A percentile compares a stretch with the other conserved stretches of the same genome.
These are phyloP conservation scores for Phrixothrix hirtus DNA, from an alignment of 2,888 invertebrate genomes.

Conservation along the genomic window DNA sequence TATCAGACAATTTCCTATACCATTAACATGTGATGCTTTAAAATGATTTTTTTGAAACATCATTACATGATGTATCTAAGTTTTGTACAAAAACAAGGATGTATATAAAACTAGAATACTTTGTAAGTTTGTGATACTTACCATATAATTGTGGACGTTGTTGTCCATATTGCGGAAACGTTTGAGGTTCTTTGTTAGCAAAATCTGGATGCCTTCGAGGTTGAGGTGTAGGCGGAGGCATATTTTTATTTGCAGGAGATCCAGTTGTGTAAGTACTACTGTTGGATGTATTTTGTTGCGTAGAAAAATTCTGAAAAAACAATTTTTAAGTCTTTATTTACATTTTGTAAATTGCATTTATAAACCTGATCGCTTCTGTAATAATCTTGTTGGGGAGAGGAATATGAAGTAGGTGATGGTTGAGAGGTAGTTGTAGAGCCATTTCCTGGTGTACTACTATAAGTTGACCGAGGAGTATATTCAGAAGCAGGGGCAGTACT, in stretches of 20 bases:
- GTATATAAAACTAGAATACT: too few species aligned
- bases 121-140: constrained; percentile 51
- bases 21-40: too few species aligned
- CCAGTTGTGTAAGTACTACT: constrained; percentile 53
- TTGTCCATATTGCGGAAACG: constrained; percentile 68
- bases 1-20: too few species aligned
- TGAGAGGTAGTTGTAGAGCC: constrained; percentile 52
- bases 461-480: constrained; percentile 52
- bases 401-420: constrained; percentile 58
- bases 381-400: constrained; percentile 62
- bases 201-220: constrained; percentile 82
- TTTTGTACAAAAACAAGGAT: too few species aligned
- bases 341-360: background rate
- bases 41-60: too few species aligned
- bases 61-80: too few species aligned
- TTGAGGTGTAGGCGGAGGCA: constrained; percentile 70
- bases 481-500: constrained; percentile 43
- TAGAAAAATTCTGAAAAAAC: constrained; percentile 34
- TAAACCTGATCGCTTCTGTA: constrained; percentile 58
- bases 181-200: constrained; percentile 70
- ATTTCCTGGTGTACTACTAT: constrained; percentile 44
- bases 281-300: constrained; percentile 51
- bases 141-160: constrained; percentile 70
- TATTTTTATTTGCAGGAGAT: constrained; percentile 59
- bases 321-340: background rate